Evolutionary conservation across 2,888 invertebrate species (phyloP).

Genomic region (Pachymerium ferrugineum): DNA sequence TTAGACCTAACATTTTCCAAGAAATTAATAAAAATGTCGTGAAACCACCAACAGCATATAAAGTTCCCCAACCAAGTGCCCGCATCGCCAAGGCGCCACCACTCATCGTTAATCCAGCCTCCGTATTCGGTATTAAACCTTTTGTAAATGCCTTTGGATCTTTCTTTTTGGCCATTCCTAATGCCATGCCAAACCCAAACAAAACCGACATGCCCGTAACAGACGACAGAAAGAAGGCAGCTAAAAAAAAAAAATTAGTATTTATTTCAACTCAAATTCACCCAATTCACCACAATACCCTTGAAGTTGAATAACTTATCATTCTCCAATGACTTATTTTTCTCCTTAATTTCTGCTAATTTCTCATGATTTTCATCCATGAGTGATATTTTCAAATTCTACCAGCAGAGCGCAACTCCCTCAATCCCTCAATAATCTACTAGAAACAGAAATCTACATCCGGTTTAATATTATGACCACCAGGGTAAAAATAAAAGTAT

Average conservation of each 20-base stretch:
- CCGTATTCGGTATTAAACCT: conserved; percentile 53
- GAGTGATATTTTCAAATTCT: no score
- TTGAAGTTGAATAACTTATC: background rate
- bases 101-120: conserved; percentile 58
- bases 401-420: no score
- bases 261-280: background rate
- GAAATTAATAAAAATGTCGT: conserved; percentile 71
- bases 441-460: no score
- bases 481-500: no score
- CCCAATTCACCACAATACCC: background rate
- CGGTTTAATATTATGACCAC: no score
- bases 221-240: conserved; percentile 63
- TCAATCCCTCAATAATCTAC: no score
- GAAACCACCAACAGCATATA: conserved; percentile 81
- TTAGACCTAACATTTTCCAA: conserved; percentile 84
- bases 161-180: conserved; percentile 69
- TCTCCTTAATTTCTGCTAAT: background rate
- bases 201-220: conserved; percentile 72
- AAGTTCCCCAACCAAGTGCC: conserved; percentile 80
- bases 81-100: conserved; percentile 71
- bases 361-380: background rate
- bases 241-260: conserved; percentile 48
- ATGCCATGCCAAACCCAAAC: conserved; percentile 72
- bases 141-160: conserved; percentile 71
- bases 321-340: background rate